Evolutionary conservation across 2,888 invertebrate genomes (phyloP).

Genomic region (Xanthorhoe spadicearia): DNA sequence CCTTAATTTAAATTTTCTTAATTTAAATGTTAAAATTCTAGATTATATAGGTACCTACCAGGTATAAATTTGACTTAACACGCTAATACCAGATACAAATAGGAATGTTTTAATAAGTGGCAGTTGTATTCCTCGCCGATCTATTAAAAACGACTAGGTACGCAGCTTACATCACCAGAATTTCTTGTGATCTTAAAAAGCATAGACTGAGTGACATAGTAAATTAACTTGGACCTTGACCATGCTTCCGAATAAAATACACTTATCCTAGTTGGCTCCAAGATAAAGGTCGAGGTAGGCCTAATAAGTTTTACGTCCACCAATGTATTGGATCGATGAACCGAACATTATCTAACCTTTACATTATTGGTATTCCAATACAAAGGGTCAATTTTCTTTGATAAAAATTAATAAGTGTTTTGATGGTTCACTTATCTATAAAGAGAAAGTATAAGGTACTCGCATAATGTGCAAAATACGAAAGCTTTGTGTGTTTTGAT

Average conservation of each 20-base stretch:
- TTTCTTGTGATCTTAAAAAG: not conserved
- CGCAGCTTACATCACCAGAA: not conserved
- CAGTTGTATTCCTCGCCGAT: not conserved
- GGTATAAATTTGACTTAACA: too few relatives aligned
- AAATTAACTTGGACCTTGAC: not conserved
- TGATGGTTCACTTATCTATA: not conserved
- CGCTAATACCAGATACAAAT: too few relatives aligned
- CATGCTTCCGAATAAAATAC: conserved; percentile 1
- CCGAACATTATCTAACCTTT: conserved; percentile 2
- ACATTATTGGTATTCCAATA: not conserved
- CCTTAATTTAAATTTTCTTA: too few relatives aligned
- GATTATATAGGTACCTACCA: too few relatives aligned
- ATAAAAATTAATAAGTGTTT: not conserved
- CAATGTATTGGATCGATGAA: conserved; percentile 2
- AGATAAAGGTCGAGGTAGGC: not conserved
- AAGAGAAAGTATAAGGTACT: too few relatives aligned
- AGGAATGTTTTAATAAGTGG: too few relatives aligned
- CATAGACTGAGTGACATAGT: not conserved
- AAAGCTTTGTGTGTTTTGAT: too few relatives aligned
- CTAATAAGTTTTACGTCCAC: conserved; percentile 1
- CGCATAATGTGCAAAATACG: too few relatives aligned
- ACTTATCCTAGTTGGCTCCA: not conserved
- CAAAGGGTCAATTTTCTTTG: not conserved
- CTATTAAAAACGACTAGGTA: not conserved
- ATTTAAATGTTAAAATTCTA: too few relatives aligned